Evolutionary conservation across 1,140 invertebrate species (phyloP), one percentile per base, ranked within the genome.

Genomic region (Anoplophora glabripennis): DNA sequence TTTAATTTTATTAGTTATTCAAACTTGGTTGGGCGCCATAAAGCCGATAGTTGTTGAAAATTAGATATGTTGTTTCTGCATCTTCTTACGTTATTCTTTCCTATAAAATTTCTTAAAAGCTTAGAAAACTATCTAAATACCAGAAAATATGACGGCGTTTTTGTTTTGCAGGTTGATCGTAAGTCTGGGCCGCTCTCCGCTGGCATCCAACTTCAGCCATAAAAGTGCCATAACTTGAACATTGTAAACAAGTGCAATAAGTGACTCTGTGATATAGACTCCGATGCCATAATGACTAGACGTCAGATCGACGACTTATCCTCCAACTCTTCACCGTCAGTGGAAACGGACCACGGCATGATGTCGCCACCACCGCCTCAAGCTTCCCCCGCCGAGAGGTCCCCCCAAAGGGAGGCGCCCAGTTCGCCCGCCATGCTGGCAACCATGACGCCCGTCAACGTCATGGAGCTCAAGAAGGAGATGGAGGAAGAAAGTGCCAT

Each of bases 381-480:
- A 57, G 71, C 72, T 17, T 73, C 72, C 1, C 70, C 73, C 12
- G 67, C 70, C 3, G 63, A 71, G 28, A 64, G 69, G 28, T 76
- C 74, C 0, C 72, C 73, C 11, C 18, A 63, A 42, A 53, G 66
- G 38, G 49, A 60, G 8, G 73, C 81, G 9, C 82, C 84, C 4
- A 81, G 82, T 69, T 83, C 84, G 14, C 86, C 87, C 64, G 82
- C 87, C 34, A 81, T 89, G 70, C 78, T 89, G 57, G 86, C 87
- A 37, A 89, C 88, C 63, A 89, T 89, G 88, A 89, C 84, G 49
- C 84, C 84, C 41, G 84, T 86, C 15, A 86, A 83, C 68, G 84
- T 85, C 1, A 76, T 86, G 41, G 84, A 86, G 62, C 69, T 86
- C 36, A 84, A 86, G 65, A 84, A 85, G 46, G 64, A 77, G 46